These are phyloP conservation scores for Sphaeridia pumilis DNA, from an alignment of 2,888 invertebrate genomes.

Conservation along the genomic window DNA sequence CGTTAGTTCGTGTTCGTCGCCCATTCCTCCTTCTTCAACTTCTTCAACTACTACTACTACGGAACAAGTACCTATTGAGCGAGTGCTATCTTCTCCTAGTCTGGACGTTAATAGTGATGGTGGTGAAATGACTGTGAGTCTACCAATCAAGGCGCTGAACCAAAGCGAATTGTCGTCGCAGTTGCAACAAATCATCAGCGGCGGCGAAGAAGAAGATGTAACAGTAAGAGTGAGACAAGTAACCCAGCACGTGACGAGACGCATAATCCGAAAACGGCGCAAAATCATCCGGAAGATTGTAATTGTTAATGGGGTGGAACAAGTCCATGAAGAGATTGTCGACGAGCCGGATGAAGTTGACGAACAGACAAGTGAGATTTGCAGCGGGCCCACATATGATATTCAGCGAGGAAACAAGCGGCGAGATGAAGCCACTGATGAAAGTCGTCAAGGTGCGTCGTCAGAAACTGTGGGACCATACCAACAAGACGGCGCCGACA, in stretches of 20 bases:
- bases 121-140: conserved; percentile 1
- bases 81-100: conserved; percentile 1
- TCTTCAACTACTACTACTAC: background rate
- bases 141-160: conserved; percentile 4
- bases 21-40: background rate
- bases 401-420: conserved; percentile 7
- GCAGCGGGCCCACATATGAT: conserved; percentile 31
- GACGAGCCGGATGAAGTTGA: conserved; percentile 73
- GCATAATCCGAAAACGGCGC: conserved; percentile 60
- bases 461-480: background rate
- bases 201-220: conserved; percentile 41
- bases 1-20: background rate
- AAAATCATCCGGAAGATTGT: conserved; percentile 64
- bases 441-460: background rate
- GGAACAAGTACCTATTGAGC: background rate
- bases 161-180: conserved; percentile 19
- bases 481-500: no score
- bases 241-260: conserved; percentile 65
- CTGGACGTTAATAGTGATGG: conserved; percentile 6
- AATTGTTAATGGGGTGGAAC: conserved; percentile 71
- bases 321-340: conserved; percentile 66
- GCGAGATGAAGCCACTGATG: background rate
- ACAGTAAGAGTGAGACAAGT: conserved; percentile 64
- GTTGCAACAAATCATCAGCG: conserved; percentile 6
- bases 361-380: conserved; percentile 28